Base-by-base conservation (phyloP, 2,888 invertebrate genomes). In the Punctoribates punctum region DNA sequence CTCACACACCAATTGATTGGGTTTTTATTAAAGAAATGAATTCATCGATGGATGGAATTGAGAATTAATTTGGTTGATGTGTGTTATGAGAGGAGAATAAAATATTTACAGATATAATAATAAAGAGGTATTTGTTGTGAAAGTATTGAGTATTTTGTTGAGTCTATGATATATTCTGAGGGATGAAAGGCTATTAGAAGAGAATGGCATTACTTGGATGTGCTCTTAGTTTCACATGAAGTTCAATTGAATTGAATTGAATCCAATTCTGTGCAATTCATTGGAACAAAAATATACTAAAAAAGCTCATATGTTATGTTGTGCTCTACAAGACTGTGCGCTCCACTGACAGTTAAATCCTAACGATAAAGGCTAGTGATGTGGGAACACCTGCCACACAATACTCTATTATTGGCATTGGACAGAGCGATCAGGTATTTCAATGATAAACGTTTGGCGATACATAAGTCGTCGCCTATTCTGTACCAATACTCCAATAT, bases 371-470 rank as follows among this genome's bases (percentile, higher is more conserved):
- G 25, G 62, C 62, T 29, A 62, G 62, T 62, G 29, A 62, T 62
- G 62, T 62, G 27, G 62, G 62, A 62, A 62, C 62, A 62, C 62
- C 62, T 62, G 62, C 62, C 62, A 29, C 62, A 57, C 62, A 62
- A 62, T 29, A 62, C 62, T 29, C 62, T 62, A 62, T 62, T 62
- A 62, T 29, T 27, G 34, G 15, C 62, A 62, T 62, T 29, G 15
- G 27, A 11, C 20, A 57, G 29, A 62, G 62, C 62, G 13, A 62
- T 62, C 62, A 62, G 57, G 57, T 57, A 57, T 20, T 11, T 17
- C 23, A 29, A 62, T 25, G 25, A 62, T 29, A 62, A 25, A 62
- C 62, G 29, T 57, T 57, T 57, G 25, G 25, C 29, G 25, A 9
- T 25, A 8, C 20, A 20, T 25, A 62, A 17, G 23, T n/a, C 29